These are phyloP conservation scores for Sitta europaea DNA, from an alignment of 2,113 vertebrate species.

Conservation along the genomic window DNA sequence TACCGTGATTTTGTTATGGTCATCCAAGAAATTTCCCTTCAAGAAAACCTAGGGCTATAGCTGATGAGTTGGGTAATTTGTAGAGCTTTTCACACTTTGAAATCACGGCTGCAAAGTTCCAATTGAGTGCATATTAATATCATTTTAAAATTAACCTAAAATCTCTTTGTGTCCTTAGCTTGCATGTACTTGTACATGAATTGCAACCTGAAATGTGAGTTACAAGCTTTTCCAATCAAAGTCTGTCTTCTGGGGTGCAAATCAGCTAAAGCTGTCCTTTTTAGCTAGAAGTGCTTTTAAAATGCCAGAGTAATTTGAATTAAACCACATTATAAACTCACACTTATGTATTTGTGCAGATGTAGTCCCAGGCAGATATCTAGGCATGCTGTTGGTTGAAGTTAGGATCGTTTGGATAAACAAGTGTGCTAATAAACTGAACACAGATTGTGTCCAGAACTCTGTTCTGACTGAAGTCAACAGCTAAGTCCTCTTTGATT, in stretches of 20 bases:
- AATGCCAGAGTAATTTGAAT: constrained; percentile 10
- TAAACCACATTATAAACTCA: constrained; percentile 46
- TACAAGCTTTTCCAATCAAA: background rate
- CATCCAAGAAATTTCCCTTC: constrained; percentile 45
- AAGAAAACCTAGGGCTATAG: constrained; percentile 9
- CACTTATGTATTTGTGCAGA: background rate
- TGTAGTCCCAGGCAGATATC: background rate
- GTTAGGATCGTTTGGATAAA: background rate
- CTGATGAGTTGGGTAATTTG: constrained; percentile 23
- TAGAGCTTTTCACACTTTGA: constrained; percentile 7
- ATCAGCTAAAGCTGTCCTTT: constrained; percentile 19
- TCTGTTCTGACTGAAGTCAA: constrained; percentile 19
- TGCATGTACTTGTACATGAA: background rate
- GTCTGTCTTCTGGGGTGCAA: background rate
- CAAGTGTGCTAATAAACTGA: constrained; percentile 42
- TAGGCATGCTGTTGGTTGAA: background rate
- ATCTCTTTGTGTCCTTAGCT: background rate
- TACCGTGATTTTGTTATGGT: constrained; percentile 39
- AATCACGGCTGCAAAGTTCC: constrained; percentile 31
- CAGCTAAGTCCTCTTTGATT: constrained; percentile 37
- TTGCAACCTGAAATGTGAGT: background rate
- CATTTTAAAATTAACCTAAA: constrained; percentile 30
- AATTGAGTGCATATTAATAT: background rate
- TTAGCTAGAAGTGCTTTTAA: constrained; percentile 6
- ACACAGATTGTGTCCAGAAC: constrained; percentile 28